phyloP scores from a whole-genome alignment of 2,113 vertebrate genomes.

The Leptocoma aspasia region DNA sequence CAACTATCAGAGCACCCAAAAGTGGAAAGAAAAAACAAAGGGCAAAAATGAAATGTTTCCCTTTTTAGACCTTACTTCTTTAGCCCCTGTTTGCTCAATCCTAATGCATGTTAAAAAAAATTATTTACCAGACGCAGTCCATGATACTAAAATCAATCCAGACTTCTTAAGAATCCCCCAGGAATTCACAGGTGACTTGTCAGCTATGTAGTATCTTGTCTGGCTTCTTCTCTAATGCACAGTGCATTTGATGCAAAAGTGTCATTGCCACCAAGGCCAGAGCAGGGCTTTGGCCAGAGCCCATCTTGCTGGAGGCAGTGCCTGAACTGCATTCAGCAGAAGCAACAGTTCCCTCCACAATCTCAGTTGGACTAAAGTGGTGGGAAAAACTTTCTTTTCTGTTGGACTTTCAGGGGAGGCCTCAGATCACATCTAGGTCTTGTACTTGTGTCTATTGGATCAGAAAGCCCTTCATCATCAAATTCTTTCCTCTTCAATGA shows the following conservation, averaged over 20 bases:
- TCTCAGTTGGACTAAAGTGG: neutral
- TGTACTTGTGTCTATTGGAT: neutral
- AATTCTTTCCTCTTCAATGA: neutral
- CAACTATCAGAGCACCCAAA: neutral
- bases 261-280: neutral
- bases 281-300: neutral
- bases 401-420: neutral
- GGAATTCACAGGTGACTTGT: neutral
- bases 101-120: neutral
- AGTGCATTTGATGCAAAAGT: neutral
- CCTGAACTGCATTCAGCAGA: neutral
- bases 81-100: neutral
- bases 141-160: neutral
- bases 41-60: neutral
- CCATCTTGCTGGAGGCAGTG: neutral
- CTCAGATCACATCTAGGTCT: neutral
- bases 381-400: neutral
- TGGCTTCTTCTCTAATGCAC: neutral
- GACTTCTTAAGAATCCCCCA: neutral
- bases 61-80: neutral
- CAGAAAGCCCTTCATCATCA: neutral
- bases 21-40: neutral
- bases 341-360: neutral
- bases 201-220: neutral
- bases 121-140: neutral